A percentile compares a stretch with the other conserved stretches of the same genome.
Conservation (phyloP, 2,888 invertebrate species). For the Microplitis deprimator region DNA sequence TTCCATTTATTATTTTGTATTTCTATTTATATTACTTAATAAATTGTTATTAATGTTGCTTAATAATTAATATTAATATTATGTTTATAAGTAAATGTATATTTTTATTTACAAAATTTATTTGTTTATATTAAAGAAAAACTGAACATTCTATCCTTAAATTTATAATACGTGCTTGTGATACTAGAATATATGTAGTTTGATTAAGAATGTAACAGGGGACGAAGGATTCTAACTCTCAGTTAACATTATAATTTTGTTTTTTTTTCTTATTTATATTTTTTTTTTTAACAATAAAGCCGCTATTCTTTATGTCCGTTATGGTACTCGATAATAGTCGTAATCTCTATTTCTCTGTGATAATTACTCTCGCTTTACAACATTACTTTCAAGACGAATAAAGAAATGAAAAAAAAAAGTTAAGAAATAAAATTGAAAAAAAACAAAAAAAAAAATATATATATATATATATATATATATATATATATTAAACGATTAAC, state of each 20-base stretch:
- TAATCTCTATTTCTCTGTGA: not conserved
- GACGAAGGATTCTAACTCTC: not conserved
- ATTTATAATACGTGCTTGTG: slow-evolving; percentile 38
- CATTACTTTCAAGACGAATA: not conserved
- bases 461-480: too few species aligned
- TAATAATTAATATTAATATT: slow-evolving; percentile 45
- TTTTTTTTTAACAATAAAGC: slow-evolving; percentile 9
- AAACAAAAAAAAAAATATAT: too few species aligned
- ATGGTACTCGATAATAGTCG: not conserved
- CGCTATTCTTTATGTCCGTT: slow-evolving; percentile 22
- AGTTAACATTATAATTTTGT: slow-evolving; percentile 10
- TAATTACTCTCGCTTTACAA: not conserved
- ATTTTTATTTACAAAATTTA: slow-evolving; percentile 65
- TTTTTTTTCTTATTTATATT: slow-evolving; percentile 1
- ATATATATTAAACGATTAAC: not conserved
- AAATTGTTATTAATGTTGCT: slow-evolving; percentile 28
- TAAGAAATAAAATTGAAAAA: not conserved
- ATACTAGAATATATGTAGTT: slow-evolving; percentile 27
- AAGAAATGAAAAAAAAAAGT: not conserved
- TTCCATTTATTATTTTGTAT: slow-evolving; percentile 29
- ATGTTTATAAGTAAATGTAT: slow-evolving; percentile 59
- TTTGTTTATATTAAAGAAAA: slow-evolving; percentile 48
- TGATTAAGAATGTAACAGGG: slow-evolving; percentile 46
- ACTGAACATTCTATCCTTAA: slow-evolving; percentile 52
- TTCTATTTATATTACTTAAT: slow-evolving; percentile 27